Base-by-base conservation (phyloP, 1,140 invertebrate species). In the Prorops nasuta region DNA sequence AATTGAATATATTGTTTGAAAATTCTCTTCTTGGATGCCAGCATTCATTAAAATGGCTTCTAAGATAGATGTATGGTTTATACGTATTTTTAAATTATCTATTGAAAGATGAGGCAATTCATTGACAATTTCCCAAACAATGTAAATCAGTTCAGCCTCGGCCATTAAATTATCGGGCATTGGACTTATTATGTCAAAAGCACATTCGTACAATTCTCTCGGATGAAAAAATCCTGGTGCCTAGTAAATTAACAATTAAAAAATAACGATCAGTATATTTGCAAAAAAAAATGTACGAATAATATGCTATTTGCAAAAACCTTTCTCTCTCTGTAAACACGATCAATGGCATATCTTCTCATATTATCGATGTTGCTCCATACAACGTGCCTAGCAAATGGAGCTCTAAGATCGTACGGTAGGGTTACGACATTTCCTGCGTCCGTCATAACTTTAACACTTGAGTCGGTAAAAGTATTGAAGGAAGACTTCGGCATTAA, bases 101-200 rank as follows among this genome's bases (percentile, higher is more conserved):
- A 85, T 83, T 37, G 82, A 75, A 2, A 90, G 66, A 16, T 79
- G 77, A 0, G 87, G 83, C 56, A 94, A 81, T 63, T 89, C 83
- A 44, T 83, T 83, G 28, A 90, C 81, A 9, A 94, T 83, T 75
- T 94, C 89, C 76, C 84, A 84, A 0, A 87, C 82, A 18, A 92
- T 79, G 8, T 82, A 83, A n/a, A 95, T 74, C 1, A 96, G 68
- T 69, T 97, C 94, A 2, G 90, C 91, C 74, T 96, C 94, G 12
- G 88, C 82, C 67, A 94, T 80, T 7, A 89, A 74, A 54, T 85
- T 86, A 41, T 82, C 83, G 50, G 79, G 74, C 37, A 74, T 83
- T 2, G 90, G 83, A 15, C 86, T 88, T 9, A 97, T 87, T 53
- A 97, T 93, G 71, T 98, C 95, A 77, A 97, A 97, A 2, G 91